Base-by-base conservation (phyloP, 1,140 invertebrate species). In the Hermetia illucens region DNA sequence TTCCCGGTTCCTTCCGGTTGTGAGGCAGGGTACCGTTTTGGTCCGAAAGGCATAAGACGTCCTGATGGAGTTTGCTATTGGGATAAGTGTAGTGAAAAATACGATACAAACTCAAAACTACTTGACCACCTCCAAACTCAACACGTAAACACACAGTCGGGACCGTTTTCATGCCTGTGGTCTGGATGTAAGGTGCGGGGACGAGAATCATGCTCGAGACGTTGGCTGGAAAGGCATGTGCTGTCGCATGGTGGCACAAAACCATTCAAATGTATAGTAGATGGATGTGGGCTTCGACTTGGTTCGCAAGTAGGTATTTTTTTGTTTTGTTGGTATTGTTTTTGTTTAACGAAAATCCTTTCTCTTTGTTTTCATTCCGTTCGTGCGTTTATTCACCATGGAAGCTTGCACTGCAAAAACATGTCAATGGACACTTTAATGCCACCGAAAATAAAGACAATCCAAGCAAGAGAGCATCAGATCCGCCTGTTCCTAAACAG, bases 191-290 rank as follows among this genome's bases (percentile, higher is more conserved):
- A 94, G 62, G 91, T 96, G n/a, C 89, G 85, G 57, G 83, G 86
- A 44, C 79, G 82, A 50, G 78, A 78, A 13, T 94, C 90, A 0
- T 90, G 84, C 58, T 94, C 89, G 8, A 70, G 83, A 33, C 75
- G 83, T 27, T 97, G 91, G 91, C 64, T 97, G 24, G 88, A 95
- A 53, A 68, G 90, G 24, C 92, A 96, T 65, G 83, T 94, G 18
- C 64, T 93, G 21, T 81, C 77, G 2, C 90, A 94, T 59, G 86
- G 86, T 41, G 90, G 90, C 20, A 91, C 85, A 54, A 94, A 94
- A 59, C 89, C 89, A 18, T 94, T 90, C 65, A 78, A 86, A 49
- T 97, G 92, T 63, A 94, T 95, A 55, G 84, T 97, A 44, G 87
- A 90, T 46, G 79, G 83, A 37, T 97, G 92, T 62, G 85, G 84